These are phyloP conservation scores for Trichoplax adhaerens DNA, from an alignment of 37 sponge, comb jelly and placozoan genomes.

Conservation along the genomic window DNA sequence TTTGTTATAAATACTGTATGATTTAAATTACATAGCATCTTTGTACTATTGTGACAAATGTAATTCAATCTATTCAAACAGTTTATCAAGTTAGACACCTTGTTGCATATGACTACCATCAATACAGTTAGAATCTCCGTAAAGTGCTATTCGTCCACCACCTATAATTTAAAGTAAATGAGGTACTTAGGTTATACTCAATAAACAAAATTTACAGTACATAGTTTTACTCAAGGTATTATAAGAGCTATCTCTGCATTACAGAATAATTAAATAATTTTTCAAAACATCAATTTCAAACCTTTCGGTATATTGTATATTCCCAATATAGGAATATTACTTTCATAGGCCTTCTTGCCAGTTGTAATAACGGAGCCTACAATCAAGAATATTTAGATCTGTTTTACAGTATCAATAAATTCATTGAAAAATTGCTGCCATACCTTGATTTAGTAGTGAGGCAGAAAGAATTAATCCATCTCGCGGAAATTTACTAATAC, in stretches of 20 bases:
- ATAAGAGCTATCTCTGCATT: no score
- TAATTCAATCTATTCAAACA: no score
- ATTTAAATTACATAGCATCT: no score
- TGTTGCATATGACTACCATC: slow-evolving; percentile 75
- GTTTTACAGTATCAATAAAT: neutral
- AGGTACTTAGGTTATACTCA: no score
- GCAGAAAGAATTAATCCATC: slow-evolving; percentile 34
- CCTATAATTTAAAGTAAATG: neutral
- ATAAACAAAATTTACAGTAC: no score
- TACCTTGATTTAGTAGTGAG: slow-evolving; percentile 72
- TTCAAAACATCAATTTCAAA: neutral
- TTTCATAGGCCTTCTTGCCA: slow-evolving; percentile 10
- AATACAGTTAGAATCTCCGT: slow-evolving; percentile 93
- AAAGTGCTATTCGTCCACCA: slow-evolving; percentile 61
- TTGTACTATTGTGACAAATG: no score
- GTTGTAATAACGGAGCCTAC: slow-evolving; percentile 49
- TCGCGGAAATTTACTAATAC: slow-evolving; percentile 48
- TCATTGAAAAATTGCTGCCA: neutral
- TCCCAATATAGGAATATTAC: slow-evolving; percentile 60
- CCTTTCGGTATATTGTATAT: slow-evolving; percentile 44
- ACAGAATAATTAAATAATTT: no score
- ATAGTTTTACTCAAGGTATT: no score
- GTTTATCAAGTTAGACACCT: slow-evolving; percentile 10
- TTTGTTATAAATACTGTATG: no score
- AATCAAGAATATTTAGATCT: neutral